These are phyloP conservation scores for Arrhopalites spinosus DNA, from an alignment of 2,888 invertebrate genomes.

Conservation along the genomic window DNA sequence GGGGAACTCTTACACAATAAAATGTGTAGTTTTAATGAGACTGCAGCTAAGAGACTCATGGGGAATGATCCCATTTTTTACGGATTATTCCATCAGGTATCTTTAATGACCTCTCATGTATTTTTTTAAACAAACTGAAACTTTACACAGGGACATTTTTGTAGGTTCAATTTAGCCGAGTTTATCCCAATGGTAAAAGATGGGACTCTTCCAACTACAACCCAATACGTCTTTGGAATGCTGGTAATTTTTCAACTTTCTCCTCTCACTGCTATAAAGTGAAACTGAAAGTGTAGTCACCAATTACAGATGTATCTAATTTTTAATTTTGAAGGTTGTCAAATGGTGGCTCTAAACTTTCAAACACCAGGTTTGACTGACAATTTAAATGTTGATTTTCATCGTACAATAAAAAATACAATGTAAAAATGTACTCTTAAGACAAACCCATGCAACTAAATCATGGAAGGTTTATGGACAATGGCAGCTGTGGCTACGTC, in stretches of 20 bases:
- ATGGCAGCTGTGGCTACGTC: constrained; percentile 48
- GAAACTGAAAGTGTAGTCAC: too few relatives aligned
- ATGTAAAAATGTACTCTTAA: neutral
- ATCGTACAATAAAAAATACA: too few relatives aligned
- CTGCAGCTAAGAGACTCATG: neutral
- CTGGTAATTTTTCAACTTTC: too few relatives aligned
- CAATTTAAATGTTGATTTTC: too few relatives aligned
- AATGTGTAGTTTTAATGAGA: constrained; percentile 30
- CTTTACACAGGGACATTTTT: too few relatives aligned
- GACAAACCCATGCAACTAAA: constrained; percentile 45
- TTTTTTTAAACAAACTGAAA: neutral
- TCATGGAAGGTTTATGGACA: constrained; percentile 43
- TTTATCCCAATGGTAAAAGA: constrained; percentile 79
- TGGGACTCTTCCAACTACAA: constrained; percentile 97
- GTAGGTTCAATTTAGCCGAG: constrained; percentile 81
- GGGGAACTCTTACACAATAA: neutral
- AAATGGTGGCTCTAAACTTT: constrained; percentile 97
- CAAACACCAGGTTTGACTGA: constrained; percentile 72
- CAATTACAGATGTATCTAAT: too few relatives aligned
- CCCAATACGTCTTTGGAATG: constrained; percentile 93
- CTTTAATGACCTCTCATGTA: too few relatives aligned
- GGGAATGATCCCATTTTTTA: constrained; percentile 8
- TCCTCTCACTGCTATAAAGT: too few relatives aligned
- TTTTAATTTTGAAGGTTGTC: too few relatives aligned
- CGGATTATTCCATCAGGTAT: neutral